These are phyloP conservation scores for Cacoxenus indagator DNA, from an alignment of 2,888 invertebrate genomes.

Conservation along the genomic window DNA sequence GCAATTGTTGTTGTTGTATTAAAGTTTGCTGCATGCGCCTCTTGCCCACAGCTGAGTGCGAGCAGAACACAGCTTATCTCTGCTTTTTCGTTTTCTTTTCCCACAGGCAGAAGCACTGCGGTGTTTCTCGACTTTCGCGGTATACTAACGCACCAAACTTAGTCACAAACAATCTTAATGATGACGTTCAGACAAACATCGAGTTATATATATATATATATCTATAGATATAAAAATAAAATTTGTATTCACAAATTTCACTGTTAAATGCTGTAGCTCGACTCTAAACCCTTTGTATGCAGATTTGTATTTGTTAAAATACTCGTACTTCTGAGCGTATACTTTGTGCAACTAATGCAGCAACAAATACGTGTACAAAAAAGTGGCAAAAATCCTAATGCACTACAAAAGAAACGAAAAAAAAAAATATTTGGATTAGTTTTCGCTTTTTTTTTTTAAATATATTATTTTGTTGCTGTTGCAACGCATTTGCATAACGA, in stretches of 20 bases:
- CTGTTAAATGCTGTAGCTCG: not conserved
- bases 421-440: not conserved
- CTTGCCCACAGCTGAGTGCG: too few species aligned
- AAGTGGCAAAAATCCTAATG: not conserved
- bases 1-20: too few species aligned
- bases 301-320: not conserved
- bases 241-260: not conserved
- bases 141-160: too few species aligned
- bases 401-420: not conserved
- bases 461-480: not conserved
- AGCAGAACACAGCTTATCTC: too few species aligned
- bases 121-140: too few species aligned
- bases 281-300: constrained; percentile 1
- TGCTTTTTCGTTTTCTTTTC: too few species aligned
- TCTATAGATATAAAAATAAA: not conserved
- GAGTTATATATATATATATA: too few species aligned
- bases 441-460: not conserved
- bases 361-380: not conserved
- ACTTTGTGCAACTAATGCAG: not conserved
- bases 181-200: too few species aligned
- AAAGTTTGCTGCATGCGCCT: too few species aligned
- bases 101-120: too few species aligned
- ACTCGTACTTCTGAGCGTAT: not conserved
- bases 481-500: constrained; percentile 3
- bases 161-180: too few species aligned